Evolutionary conservation across 2,888 invertebrate species (phyloP).

Genomic region (Oscheius sp.): DNA sequence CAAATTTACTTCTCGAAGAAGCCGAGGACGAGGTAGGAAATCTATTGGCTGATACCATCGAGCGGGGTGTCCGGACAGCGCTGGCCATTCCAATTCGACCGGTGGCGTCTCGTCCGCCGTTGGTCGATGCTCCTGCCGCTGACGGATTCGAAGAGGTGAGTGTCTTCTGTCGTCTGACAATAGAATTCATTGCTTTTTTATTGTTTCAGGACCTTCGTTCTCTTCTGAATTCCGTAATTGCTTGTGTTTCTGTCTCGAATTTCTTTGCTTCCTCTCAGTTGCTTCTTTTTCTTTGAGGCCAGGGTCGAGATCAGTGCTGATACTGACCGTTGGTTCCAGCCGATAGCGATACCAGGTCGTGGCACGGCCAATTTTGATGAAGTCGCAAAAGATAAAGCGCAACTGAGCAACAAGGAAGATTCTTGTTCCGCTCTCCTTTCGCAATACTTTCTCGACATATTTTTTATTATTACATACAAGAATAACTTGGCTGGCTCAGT

Average conservation of each 20-base stretch:
- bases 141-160: slow-evolving; percentile 67
- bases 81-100: slow-evolving; percentile 47
- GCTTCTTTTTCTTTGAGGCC: slow-evolving; percentile 1
- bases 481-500: too few relatives aligned
- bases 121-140: slow-evolving; percentile 23
- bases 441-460: too few relatives aligned
- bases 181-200: slow-evolving; percentile 4
- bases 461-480: too few relatives aligned
- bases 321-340: not conserved
- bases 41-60: slow-evolving; percentile 63
- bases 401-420: not conserved
- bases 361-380: slow-evolving; percentile 7
- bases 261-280: slow-evolving; percentile 17
- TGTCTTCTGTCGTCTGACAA: not conserved
- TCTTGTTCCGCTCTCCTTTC: too few relatives aligned
- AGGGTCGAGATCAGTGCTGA: slow-evolving; percentile 4
- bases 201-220: too few relatives aligned
- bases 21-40: slow-evolving; percentile 63
- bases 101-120: slow-evolving; percentile 46
- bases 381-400: slow-evolving; percentile 1
- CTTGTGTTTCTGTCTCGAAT: not conserved
- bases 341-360: not conserved
- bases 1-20: slow-evolving; percentile 66
- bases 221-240: slow-evolving; percentile 19
- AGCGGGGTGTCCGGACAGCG: slow-evolving; percentile 68